phyloP scores from a whole-genome alignment of 2,113 vertebrate species.

The Cyprinodon brontotheroides region DNA sequence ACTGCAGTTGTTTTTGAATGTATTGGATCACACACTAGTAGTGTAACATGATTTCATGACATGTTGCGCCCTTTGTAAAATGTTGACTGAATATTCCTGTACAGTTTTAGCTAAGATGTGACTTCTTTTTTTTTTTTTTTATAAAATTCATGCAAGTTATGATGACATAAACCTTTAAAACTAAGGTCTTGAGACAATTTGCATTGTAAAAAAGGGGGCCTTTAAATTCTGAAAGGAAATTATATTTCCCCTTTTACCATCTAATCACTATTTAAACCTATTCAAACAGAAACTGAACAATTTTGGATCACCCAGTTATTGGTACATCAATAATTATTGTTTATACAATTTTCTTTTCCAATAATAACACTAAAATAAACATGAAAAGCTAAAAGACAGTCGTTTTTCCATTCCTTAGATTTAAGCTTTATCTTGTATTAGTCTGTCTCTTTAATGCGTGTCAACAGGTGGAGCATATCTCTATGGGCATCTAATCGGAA shows the following conservation, averaged over 20 bases:
- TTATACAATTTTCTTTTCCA: background rate
- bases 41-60: too few relatives aligned
- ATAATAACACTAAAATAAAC: background rate
- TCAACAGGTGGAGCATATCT: conserved; percentile 46
- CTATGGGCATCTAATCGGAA: conserved; percentile 68
- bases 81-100: too few relatives aligned
- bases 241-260: background rate
- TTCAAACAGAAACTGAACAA: background rate
- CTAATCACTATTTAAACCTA: background rate
- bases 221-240: background rate
- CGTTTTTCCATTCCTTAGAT: conserved; percentile 9
- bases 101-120: too few relatives aligned
- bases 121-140: too few relatives aligned
- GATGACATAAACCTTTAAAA: too few relatives aligned
- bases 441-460: conserved; percentile 29
- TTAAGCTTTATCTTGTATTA: conserved; percentile 33
- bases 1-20: too few relatives aligned
- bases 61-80: too few relatives aligned
- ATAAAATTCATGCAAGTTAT: too few relatives aligned
- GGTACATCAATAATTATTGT: background rate
- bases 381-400: conserved; percentile 8
- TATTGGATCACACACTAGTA: too few relatives aligned
- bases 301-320: background rate
- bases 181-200: background rate
- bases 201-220: background rate